Evolutionary conservation across 2,797 vertebrate genomes (phyloP).

Genomic region (Heteromormyrus szaboi): DNA sequence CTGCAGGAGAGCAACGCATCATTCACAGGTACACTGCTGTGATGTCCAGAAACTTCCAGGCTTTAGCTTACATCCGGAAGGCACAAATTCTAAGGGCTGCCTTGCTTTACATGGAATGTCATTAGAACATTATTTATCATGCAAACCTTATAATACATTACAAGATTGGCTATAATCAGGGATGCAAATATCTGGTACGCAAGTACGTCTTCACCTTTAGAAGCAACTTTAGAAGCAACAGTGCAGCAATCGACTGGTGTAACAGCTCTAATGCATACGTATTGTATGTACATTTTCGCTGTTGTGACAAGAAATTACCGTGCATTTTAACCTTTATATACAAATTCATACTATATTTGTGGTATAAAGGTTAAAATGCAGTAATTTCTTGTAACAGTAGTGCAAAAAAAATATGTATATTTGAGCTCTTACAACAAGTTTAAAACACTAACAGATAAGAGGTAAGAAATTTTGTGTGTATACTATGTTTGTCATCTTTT

Average conservation of each 20-base stretch:
- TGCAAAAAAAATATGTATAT: not conserved
- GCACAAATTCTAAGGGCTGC: not conserved
- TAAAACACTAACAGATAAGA: not conserved
- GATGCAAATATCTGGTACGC: not conserved
- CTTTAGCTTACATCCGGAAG: not conserved
- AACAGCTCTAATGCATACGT: not conserved
- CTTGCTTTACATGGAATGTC: not conserved
- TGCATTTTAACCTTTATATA: not conserved
- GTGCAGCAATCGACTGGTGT: not conserved
- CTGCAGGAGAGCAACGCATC: slow-evolving; percentile 35
- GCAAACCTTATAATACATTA: not conserved
- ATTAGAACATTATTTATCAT: not conserved
- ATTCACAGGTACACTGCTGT: not conserved
- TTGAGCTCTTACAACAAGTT: not conserved
- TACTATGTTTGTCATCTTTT: not conserved
- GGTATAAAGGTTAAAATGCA: not conserved
- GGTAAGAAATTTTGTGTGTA: not conserved
- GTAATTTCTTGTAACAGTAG: not conserved
- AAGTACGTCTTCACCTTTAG: not conserved
- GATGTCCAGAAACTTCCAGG: not conserved
- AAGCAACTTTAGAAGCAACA: not conserved
- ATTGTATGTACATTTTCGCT: not conserved
- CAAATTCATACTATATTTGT: not conserved
- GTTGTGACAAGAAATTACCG: not conserved
- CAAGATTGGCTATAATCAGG: not conserved